Conservation (phyloP, 2,888 invertebrate genomes). For the Dromius quadrimaculatus region DNA sequence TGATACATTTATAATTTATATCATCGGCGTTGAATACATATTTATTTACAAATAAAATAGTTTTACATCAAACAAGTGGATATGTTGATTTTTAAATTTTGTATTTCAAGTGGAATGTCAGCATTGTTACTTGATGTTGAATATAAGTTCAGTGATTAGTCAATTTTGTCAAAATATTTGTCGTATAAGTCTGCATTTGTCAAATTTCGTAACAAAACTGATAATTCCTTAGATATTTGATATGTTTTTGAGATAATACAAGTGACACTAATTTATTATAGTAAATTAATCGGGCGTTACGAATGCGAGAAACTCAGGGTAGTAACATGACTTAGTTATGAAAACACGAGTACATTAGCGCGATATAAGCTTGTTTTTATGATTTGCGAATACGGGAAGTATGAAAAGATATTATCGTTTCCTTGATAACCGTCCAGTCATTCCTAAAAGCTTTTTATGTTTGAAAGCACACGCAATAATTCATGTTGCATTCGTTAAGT, state of each 20-base stretch:
- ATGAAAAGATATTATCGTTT: conserved; percentile 23
- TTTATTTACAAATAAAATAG: conserved; percentile 27
- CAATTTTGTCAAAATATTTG: too few relatives aligned
- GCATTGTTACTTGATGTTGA: too few relatives aligned
- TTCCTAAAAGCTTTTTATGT: conserved; percentile 33
- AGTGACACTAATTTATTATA: too few relatives aligned
- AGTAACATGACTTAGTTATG: conserved; percentile 21
- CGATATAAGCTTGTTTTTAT: conserved; percentile 32
- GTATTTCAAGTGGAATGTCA: too few relatives aligned
- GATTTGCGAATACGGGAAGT: conserved; percentile 27
- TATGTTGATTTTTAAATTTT: too few relatives aligned
- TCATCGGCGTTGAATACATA: conserved; percentile 2
- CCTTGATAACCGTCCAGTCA: conserved; percentile 24
- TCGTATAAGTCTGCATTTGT: too few relatives aligned
- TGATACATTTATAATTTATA: conserved; percentile 34
- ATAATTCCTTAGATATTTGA: too few relatives aligned
- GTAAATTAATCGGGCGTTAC: too few relatives aligned
- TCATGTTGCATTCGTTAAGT: conserved; percentile 27
- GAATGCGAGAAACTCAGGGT: too few relatives aligned
- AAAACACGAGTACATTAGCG: conserved; percentile 35
- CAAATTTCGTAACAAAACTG: too few relatives aligned
- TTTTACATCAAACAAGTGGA: conserved; percentile 18
- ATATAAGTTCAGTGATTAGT: too few relatives aligned
- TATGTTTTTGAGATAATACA: too few relatives aligned
- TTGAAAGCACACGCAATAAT: conserved; percentile 23